Conservation (phyloP, 2,888 invertebrate species). For the Salticus scenicus region DNA sequence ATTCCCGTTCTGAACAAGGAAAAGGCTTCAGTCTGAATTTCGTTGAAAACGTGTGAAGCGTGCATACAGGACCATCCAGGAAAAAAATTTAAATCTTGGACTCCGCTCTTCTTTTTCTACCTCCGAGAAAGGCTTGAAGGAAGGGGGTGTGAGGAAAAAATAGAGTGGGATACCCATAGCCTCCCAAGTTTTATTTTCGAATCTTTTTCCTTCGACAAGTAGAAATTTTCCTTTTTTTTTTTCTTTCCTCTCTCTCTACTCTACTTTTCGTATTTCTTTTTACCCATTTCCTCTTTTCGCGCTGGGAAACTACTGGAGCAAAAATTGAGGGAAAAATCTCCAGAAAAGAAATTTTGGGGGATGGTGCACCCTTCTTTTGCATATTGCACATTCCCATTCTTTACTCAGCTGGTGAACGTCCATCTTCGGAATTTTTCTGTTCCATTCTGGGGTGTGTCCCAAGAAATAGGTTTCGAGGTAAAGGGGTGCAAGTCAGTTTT, state of each 20-base stretch:
- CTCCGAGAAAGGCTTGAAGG: not conserved
- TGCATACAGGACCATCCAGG: slow-evolving; percentile 24
- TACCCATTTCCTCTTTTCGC: slow-evolving; percentile 58
- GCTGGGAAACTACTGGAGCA: slow-evolving; percentile 58
- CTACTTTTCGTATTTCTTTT: too few relatives aligned
- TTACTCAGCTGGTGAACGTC: slow-evolving; percentile 59
- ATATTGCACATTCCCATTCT: slow-evolving; percentile 69
- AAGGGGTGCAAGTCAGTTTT: slow-evolving; percentile 26
- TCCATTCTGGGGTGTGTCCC: slow-evolving; percentile 31
- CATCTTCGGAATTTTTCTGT: slow-evolving; percentile 56
- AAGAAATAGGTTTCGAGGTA: not conserved
- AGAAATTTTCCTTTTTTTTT: slow-evolving; percentile 62
- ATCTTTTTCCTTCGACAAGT: slow-evolving; percentile 62
- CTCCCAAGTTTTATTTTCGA: slow-evolving; percentile 60
- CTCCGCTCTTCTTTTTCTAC: slow-evolving; percentile 13
- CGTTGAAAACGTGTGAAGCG: slow-evolving; percentile 27
- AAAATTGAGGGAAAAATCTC: slow-evolving; percentile 62
- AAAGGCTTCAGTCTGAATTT: not conserved
- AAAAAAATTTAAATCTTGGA: slow-evolving; percentile 56
- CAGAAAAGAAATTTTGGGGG: slow-evolving; percentile 54
- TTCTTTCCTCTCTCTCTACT: too few relatives aligned
- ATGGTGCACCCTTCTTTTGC: slow-evolving; percentile 52
- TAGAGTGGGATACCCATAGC: slow-evolving; percentile 20
- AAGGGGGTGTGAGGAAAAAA: slow-evolving; percentile 16
- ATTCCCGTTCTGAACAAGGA: not conserved